Evolutionary conservation across 2,797 vertebrate genomes (phyloP).

Genomic region (Mastacembelus armatus): DNA sequence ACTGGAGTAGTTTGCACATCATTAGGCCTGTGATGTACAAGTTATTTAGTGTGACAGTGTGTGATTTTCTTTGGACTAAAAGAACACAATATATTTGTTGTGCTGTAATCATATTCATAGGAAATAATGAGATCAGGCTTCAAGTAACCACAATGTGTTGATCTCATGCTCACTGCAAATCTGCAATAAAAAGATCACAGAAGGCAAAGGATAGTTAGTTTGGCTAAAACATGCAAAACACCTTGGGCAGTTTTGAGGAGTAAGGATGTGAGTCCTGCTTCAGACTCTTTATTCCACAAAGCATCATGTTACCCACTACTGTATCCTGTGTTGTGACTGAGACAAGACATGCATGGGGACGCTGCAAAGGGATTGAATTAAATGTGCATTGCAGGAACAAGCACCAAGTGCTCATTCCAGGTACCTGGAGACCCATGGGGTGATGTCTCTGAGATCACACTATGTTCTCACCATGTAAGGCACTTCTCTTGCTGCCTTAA

Average conservation of each 20-base stretch:
- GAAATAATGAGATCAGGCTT: slow-evolving; percentile 13
- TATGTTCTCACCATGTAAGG: slow-evolving; percentile 36
- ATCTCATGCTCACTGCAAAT: slow-evolving; percentile 1
- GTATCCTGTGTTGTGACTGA: slow-evolving; percentile 35
- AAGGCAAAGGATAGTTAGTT: too few species aligned
- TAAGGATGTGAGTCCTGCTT: slow-evolving; percentile 10
- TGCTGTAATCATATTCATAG: not conserved
- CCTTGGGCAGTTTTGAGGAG: too few species aligned
- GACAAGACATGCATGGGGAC: slow-evolving; percentile 29
- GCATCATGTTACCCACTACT: slow-evolving; percentile 42
- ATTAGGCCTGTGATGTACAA: not conserved
- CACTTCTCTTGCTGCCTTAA: slow-evolving; percentile 38
- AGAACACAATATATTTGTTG: not conserved
- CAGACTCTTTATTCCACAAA: slow-evolving; percentile 31
- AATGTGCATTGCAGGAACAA: slow-evolving; percentile 10
- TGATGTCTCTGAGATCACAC: slow-evolving; percentile 52
- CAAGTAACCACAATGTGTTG: slow-evolving; percentile 1
- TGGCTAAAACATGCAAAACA: slow-evolving; percentile 3
- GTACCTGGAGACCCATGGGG: slow-evolving; percentile 31
- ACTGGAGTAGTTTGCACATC: too few species aligned
- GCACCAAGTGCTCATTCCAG: slow-evolving; percentile 51
- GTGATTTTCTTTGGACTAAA: not conserved
- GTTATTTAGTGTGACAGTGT: not conserved
- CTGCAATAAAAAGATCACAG: too few species aligned
- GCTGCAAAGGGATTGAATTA: slow-evolving; percentile 36